Evolutionary conservation across 1,140 invertebrate genomes (phyloP), one percentile per base, ranked within the genome.

Genomic region (Magallana gigas): DNA sequence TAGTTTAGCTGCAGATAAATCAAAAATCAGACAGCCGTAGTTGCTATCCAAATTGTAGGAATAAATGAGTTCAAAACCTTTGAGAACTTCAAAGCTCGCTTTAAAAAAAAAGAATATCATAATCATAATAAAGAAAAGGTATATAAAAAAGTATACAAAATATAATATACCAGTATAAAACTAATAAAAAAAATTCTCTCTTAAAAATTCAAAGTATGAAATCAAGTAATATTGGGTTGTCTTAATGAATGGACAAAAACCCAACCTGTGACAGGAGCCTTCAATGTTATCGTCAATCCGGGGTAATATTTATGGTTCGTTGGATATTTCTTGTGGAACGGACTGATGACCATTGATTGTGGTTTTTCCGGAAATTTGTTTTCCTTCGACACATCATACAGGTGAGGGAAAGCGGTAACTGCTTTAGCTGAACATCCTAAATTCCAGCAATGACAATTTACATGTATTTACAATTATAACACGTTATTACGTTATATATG

Each of bases 11-110:
- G 68, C 68, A 76, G 68, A 76, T 12, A 76, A 36, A 29, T 76
- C 68, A 76, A 76, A 76, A 29, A 76, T 76, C 68, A 76, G 36
- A 76, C 68, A 76, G 18, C 68, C 68, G 9, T 76, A 76, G 9
- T 76, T 76, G 4, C 1, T 29, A 29, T 48, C 68, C 23, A 2
- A 12, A 29, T 76, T 76, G 23, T 76, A 76, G 9, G 68, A 29
- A 23, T 3, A 76, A 7, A 76, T 76, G 36, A 76, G 68, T 76
- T 76, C 68, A 12, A 76, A 76, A 12, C 68, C 68, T 76, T 76
- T 76, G 9, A 76, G 11, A 23, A 76, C 68, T 12, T 76, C 68
- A 76, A 76, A 76, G 23, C 68, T 76, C 29, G 23, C 68, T 76
- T 8, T 48, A 4, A 48, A 48, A 48, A 48, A 48, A 48, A 48